A percentile compares a stretch with the other conserved stretches of the same genome.
Conservation (phyloP, 2,113 vertebrate genomes). For the Thinocorus orbignyianus region DNA sequence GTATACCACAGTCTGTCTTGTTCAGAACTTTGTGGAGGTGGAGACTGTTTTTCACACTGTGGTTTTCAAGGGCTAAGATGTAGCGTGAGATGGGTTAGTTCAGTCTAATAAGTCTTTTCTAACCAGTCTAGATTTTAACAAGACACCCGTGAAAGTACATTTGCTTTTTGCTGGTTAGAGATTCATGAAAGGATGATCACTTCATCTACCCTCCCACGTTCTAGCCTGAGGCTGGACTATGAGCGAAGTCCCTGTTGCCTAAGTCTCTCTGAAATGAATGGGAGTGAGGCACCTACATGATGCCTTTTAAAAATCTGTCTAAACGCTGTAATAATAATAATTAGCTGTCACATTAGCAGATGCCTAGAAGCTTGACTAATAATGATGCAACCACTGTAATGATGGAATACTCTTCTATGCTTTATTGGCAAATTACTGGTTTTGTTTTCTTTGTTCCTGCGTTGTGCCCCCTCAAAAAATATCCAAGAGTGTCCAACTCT, state of each 20-base stretch:
- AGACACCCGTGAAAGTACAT: neutral
- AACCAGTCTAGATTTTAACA: neutral
- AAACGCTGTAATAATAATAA: neutral
- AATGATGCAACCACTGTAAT: neutral
- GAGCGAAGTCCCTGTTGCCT: neutral
- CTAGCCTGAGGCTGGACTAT: neutral
- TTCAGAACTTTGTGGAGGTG: neutral
- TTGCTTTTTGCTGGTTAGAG: neutral
- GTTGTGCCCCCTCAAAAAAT: neutral
- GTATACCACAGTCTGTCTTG: neutral
- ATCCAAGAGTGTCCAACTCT: neutral
- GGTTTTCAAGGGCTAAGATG: neutral
- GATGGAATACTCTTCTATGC: neutral
- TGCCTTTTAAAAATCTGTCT: constrained; percentile 5
- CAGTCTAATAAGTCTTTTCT: neutral
- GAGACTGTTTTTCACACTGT: neutral
- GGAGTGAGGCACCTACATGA: neutral
- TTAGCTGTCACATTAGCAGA: constrained; percentile 4
- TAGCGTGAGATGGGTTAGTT: neutral
- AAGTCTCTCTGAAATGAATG: neutral
- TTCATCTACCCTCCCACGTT: neutral
- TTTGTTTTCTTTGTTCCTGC: neutral
- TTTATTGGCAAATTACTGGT: neutral
- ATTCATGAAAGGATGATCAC: neutral
- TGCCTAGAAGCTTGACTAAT: constrained; percentile 38